These are phyloP conservation scores for Miniopterus natalensis DNA, from an alignment of 2,113 vertebrate species.

Conservation along the genomic window DNA sequence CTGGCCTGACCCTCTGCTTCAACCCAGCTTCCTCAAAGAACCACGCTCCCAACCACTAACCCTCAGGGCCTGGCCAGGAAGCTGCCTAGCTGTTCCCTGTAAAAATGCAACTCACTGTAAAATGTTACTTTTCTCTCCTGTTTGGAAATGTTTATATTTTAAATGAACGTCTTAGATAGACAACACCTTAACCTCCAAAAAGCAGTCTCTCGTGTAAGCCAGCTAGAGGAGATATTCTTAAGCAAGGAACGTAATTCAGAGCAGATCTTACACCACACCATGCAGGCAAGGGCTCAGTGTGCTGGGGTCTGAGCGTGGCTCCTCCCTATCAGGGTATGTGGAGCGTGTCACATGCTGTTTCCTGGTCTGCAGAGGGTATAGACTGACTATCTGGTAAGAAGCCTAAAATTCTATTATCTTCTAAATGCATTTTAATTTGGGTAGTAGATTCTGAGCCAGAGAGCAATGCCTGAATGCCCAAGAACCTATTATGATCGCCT, in stretches of 20 bases:
- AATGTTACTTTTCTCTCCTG: background rate
- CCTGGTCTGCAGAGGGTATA: background rate
- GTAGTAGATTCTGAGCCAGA: background rate
- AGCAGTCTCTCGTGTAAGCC: background rate
- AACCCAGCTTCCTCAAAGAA: background rate
- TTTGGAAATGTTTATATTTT: conserved; percentile 1
- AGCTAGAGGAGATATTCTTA: background rate
- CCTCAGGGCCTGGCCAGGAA: background rate
- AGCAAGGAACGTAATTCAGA: background rate
- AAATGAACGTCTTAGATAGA: background rate
- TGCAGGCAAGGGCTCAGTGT: background rate
- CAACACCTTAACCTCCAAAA: background rate
- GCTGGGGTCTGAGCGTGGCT: background rate
- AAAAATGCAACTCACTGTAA: background rate
- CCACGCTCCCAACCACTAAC: background rate
- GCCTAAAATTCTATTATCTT: background rate
- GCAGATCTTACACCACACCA: background rate
- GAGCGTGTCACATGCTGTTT: background rate
- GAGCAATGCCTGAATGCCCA: background rate
- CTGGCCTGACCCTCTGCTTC: background rate
- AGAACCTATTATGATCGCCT: background rate
- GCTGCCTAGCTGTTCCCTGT: background rate
- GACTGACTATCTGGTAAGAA: background rate
- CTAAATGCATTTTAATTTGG: background rate
- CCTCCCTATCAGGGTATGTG: background rate